Evolutionary conservation across 2,797 vertebrate genomes (phyloP).

Genomic region (Vespertilio murinus): DNA sequence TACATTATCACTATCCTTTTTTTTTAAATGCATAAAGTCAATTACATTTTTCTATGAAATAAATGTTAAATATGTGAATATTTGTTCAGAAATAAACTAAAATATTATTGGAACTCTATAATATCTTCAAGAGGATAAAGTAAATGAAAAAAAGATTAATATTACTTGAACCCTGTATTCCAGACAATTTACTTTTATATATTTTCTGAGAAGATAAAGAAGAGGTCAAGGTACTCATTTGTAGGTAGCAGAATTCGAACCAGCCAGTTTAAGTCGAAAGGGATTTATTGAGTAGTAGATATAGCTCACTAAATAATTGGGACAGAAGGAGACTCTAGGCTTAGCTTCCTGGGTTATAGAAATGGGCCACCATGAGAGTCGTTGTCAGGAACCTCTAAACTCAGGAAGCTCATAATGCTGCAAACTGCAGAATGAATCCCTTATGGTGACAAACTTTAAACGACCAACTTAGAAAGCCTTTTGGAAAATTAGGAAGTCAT

Average conservation of each 20-base stretch:
- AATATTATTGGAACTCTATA: neutral
- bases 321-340: neutral
- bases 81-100: conserved; percentile 6
- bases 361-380: too few relatives aligned
- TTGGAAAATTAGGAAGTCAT: neutral
- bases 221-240: neutral
- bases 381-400: neutral
- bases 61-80: neutral
- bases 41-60: neutral
- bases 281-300: neutral
- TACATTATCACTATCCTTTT: neutral
- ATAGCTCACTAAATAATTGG: neutral
- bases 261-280: neutral
- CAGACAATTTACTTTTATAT: neutral
- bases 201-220: neutral
- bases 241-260: neutral
- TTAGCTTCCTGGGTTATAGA: neutral
- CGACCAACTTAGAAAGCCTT: neutral
- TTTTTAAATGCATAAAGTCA: neutral
- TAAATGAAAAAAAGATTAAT: neutral
- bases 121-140: neutral
- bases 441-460: neutral
- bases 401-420: neutral
- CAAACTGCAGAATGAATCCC: neutral
- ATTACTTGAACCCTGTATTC: neutral